phyloP scores from a whole-genome alignment of 2,797 vertebrate genomes.

The Sebastolobus altivelis region DNA sequence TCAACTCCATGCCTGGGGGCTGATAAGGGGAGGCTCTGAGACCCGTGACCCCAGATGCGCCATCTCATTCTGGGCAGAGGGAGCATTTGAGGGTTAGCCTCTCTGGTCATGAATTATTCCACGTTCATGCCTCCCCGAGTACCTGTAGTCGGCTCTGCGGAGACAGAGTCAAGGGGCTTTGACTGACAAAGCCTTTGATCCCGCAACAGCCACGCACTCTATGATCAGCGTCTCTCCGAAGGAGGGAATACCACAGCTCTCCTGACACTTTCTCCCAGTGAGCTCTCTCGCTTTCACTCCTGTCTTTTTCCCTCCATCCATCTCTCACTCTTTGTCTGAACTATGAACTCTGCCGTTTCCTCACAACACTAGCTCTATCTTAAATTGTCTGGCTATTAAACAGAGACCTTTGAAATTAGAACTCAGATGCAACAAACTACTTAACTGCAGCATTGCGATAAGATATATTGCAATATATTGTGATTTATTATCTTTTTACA shows the following conservation, averaged over 20 bases:
- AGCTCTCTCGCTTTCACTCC: conserved; percentile 35
- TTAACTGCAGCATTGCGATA: not conserved
- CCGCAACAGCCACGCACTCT: conserved; percentile 73
- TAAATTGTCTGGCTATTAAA: not conserved
- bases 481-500: no score
- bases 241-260: conserved; percentile 55
- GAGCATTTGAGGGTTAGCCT: conserved; percentile 59
- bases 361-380: not conserved
- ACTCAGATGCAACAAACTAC: not conserved
- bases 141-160: conserved; percentile 71
- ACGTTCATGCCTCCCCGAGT: conserved; percentile 57
- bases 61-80: conserved; percentile 52
- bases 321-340: conserved; percentile 23
- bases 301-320: conserved; percentile 7
- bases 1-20: conserved; percentile 45
- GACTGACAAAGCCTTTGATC: conserved; percentile 86
- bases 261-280: conserved; percentile 51
- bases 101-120: conserved; percentile 80
- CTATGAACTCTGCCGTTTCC: conserved; percentile 20
- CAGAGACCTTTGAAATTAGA: not conserved
- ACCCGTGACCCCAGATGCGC: conserved; percentile 68
- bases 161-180: conserved; percentile 78
- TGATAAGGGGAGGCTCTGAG: conserved; percentile 62
- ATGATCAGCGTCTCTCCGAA: conserved; percentile 73
- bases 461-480: no score